Percentiles rank a stretch among this genome's conserved stretches.
Conservation (phyloP, 1,140 invertebrate genomes). For the Homalodisca vitripennis region DNA sequence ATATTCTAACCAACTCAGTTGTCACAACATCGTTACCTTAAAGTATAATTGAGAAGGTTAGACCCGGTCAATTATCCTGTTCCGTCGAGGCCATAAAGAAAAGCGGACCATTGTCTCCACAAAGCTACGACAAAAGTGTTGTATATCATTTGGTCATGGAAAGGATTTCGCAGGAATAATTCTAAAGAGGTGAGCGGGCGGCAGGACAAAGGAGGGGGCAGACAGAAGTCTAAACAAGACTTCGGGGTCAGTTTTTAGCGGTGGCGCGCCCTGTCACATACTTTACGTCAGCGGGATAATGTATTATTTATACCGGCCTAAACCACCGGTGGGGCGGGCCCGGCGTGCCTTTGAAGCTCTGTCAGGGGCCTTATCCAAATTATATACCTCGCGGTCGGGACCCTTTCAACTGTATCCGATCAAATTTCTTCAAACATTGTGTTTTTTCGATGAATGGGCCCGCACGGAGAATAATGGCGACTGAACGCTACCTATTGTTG, state of each 20-base stretch:
- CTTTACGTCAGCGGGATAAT: conserved; percentile 5
- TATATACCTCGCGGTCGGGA: conserved; percentile 14
- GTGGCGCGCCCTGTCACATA: neutral
- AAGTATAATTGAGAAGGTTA: too few relatives aligned
- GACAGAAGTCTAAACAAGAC: conserved; percentile 4
- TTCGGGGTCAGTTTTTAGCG: conserved; percentile 9
- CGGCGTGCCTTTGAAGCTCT: conserved; percentile 14
- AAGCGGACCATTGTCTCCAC: too few relatives aligned
- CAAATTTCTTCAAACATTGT: conserved; percentile 22
- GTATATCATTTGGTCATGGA: too few relatives aligned
- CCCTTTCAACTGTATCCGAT: conserved; percentile 22
- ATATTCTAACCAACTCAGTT: too few relatives aligned
- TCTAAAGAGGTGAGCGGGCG: neutral
- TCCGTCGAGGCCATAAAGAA: too few relatives aligned
- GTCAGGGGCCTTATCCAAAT: conserved; percentile 16
- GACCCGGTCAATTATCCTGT: too few relatives aligned
- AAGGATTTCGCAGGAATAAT: neutral
- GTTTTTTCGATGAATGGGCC: conserved; percentile 8
- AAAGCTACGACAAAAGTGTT: too few relatives aligned
- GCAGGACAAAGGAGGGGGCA: neutral
- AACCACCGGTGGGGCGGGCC: neutral
- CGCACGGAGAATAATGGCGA: neutral
- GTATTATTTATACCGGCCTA: conserved; percentile 14
- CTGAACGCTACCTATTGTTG: conserved; percentile 9
- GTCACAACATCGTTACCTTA: too few relatives aligned